Evolutionary conservation across 2,113 vertebrate species (phyloP).

Genomic region (Synchiropus splendidus): DNA sequence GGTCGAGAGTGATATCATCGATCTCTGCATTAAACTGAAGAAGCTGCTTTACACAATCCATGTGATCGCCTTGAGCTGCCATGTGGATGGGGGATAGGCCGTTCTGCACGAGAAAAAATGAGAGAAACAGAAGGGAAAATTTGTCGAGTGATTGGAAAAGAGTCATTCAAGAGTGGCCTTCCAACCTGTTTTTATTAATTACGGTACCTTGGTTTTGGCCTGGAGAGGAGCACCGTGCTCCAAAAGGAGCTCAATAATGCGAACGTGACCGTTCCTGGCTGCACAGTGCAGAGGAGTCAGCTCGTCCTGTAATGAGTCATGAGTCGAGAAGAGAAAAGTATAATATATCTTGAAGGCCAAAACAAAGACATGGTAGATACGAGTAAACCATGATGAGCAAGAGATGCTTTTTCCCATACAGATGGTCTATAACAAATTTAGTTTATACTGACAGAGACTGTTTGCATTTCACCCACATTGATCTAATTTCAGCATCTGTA

Average conservation of each 20-base stretch:
- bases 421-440: no score
- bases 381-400: not conserved
- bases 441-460: no score
- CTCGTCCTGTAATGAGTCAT: slow-evolving; percentile 73
- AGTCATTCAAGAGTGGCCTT: not conserved
- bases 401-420: no score
- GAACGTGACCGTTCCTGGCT: slow-evolving; percentile 87
- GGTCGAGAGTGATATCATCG: slow-evolving; percentile 93
- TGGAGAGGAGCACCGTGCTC: slow-evolving; percentile 94
- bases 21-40: slow-evolving; percentile 89
- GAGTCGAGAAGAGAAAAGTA: not conserved
- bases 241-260: slow-evolving; percentile 90
- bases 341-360: not conserved
- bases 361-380: not conserved
- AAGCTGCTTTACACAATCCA: slow-evolving; percentile 89
- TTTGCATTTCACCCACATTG: no score
- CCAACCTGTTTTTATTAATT: not conserved
- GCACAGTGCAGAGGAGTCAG: slow-evolving; percentile 97
- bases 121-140: not conserved
- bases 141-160: not conserved
- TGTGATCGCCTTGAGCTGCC: slow-evolving; percentile 95
- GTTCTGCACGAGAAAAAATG: slow-evolving; percentile 63
- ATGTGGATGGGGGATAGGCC: slow-evolving; percentile 97
- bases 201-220: slow-evolving; percentile 92
- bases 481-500: no score